Evolutionary conservation across 1,140 invertebrate genomes (phyloP).

Genomic region (Magallana gigas): DNA sequence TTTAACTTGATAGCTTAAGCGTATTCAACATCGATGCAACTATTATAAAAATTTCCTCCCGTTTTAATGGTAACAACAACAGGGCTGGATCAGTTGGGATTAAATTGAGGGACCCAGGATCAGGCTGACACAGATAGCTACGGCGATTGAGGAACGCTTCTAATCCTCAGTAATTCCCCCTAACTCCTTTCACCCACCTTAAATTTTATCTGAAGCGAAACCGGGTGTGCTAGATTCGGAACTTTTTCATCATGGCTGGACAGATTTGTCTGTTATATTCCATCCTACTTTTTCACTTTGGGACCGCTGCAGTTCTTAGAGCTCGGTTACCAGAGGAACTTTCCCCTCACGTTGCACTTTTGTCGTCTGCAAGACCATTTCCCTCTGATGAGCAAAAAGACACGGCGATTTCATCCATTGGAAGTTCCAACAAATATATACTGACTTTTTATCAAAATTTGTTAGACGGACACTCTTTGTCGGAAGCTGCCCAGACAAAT

Average conservation of each 20-base stretch:
- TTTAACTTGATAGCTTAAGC: not conserved
- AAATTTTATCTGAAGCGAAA: slow-evolving; percentile 13
- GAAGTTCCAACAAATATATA: not conserved
- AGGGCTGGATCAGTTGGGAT: slow-evolving; percentile 6
- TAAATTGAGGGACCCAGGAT: not conserved
- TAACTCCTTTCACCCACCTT: not conserved
- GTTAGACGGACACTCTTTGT: not conserved
- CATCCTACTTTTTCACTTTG: not conserved
- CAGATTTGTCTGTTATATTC: not conserved
- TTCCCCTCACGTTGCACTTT: slow-evolving; percentile 1
- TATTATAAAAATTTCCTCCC: slow-evolving; percentile 15
- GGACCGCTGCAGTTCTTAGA: not conserved
- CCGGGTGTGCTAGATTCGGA: not conserved
- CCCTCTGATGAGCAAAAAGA: not conserved
- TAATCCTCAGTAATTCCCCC: slow-evolving; percentile 26
- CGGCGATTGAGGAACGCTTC: slow-evolving; percentile 16
- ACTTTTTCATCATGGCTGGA: not conserved
- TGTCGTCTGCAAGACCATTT: not conserved
- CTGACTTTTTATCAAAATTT: slow-evolving; percentile 19
- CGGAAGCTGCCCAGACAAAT: not conserved
- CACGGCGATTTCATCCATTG: not conserved
- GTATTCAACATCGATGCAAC: slow-evolving; percentile 14
- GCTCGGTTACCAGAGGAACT: not conserved
- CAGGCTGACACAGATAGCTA: slow-evolving; percentile 9
- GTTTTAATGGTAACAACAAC: slow-evolving; percentile 30